Base-by-base conservation (phyloP, 2,888 invertebrate species). In the Pachliopta kotzebuea region DNA sequence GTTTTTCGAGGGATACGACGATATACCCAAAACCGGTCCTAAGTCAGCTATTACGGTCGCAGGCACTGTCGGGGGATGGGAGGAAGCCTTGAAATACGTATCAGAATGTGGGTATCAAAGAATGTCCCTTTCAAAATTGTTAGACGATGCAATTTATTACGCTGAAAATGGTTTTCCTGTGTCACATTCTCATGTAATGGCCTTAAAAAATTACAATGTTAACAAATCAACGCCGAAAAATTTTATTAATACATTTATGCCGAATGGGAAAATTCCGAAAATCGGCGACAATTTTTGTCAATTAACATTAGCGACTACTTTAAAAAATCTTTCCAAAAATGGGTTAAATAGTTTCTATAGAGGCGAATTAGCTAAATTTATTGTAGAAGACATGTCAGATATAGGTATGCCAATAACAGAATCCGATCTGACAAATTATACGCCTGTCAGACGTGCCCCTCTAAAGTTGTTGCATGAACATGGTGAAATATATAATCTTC, bases 61-160 rank as follows among this genome's bases (percentile, higher is more conserved):
- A 49, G 90, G 90, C 6, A 84, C 88, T 0, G 73, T 90, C 0
- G 88, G 85, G 11, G 90, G 90, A 2, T 90, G 90, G 90, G 78
- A 86, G 68, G 88, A 87, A 77, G 90, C 86, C n/a, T 72, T 90
- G 0, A 77, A 85, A 50, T 90, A 88, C 62, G 78, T 86, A 1
- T 60, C 80, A 52, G 88, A 89, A 78, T 81, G 77, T 70, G 90
- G 90, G 8, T 88, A 86, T 59, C 74, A 76, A 68, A 80, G 76
- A 69, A 76, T 77, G 7, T 81, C 90, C 6, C 24, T 79, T 4
- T 74, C 80, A 1, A 77, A 77, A 67, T 72, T 90, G 42, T 68
- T 90, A 60, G 77, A 76, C 31, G 90, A 90, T 71, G 86, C 90
- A 37, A 86, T 89, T 31, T 76, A 59, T 23, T 90, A 90, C 42